Base-by-base conservation (phyloP, 2,888 invertebrate species). In the Drosophila ezoana region DNA sequence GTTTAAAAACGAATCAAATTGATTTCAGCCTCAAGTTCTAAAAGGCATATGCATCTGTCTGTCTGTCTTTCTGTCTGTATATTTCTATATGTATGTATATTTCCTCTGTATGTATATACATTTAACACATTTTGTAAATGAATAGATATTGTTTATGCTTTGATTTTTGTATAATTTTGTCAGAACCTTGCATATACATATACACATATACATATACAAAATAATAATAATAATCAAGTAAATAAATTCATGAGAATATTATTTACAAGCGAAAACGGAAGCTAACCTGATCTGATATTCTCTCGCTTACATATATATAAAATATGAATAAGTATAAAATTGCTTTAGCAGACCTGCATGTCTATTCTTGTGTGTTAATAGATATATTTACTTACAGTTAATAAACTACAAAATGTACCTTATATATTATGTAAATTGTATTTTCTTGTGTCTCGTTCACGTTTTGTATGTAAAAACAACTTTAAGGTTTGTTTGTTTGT, bases 1-100 rank as follows among this genome's bases (percentile, higher is more conserved):
- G 6, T 54, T 56, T 62, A 51, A 64, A 64, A 64, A 64, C 14
- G 61, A 70, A 61, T 57, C 54, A 32, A 63, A 49, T 64, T 37
- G 51, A 67, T 61, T 67, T 76, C 56, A 77, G 76, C 76, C 76
- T 76, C 78, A 69, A 69, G 61, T 60, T 32, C 53, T 65, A 51
- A 23, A 67, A 63, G 59, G 49, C 66, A 60, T 62, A 63, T 66
- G 44, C 38, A 57, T 70, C 43, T 61, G 51, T 47, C 23, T 23
- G 23, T 28, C 43, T 61, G 51, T 47, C 23, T 23, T 6, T 28
- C 8, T 44, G 8, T 23, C 2, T 37, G 40, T 28, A 23, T 20
- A 20, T 20, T 20, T 20, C 20, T 20, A 20, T 23, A 9, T 51
- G n/a, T 48, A n/a, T 37, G n/a, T 40, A 8, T 32, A 16, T 37